Evolutionary conservation across 2,113 vertebrate genomes (phyloP).

Genomic region (Plecturocebus donacophilus): DNA sequence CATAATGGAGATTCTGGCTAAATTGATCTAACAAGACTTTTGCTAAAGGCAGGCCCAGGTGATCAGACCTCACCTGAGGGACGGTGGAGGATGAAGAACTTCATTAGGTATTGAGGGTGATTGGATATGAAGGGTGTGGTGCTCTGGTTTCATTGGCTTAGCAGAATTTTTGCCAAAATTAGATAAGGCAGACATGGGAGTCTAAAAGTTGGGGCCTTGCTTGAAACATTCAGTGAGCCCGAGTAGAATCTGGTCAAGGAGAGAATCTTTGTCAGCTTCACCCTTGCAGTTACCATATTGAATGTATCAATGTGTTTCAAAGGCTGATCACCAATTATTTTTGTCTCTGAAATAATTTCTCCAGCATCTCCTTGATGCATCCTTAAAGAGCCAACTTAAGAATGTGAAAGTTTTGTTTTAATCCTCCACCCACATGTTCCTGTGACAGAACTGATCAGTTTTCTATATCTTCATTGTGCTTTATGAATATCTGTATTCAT

Average conservation of each 20-base stretch:
- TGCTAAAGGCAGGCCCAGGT: neutral
- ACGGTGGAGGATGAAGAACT: accelerated
- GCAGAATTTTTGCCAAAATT: neutral
- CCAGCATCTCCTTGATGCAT: neutral
- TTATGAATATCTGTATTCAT: neutral
- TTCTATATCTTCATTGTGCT: neutral
- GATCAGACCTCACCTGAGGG: neutral
- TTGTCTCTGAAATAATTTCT: neutral
- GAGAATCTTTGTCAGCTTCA: neutral
- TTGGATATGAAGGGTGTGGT: neutral
- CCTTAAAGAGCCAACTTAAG: neutral
- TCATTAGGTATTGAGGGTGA: neutral
- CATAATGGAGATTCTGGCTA: neutral
- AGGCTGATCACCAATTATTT: neutral
- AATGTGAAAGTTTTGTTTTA: neutral
- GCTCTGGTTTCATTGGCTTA: neutral
- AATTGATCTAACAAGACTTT: neutral
- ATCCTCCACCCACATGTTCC: neutral
- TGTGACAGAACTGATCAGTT: neutral
- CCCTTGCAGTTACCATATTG: neutral
- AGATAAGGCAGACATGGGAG: neutral
- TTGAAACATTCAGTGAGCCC: neutral
- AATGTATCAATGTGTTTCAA: neutral
- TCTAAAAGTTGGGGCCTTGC: neutral
- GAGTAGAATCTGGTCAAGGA: neutral